A percentile compares a stretch with the other conserved stretches of the same genome.
These are phyloP conservation scores for Mus minutoides DNA, from an alignment of 2,797 vertebrate species.

Conservation along the genomic window DNA sequence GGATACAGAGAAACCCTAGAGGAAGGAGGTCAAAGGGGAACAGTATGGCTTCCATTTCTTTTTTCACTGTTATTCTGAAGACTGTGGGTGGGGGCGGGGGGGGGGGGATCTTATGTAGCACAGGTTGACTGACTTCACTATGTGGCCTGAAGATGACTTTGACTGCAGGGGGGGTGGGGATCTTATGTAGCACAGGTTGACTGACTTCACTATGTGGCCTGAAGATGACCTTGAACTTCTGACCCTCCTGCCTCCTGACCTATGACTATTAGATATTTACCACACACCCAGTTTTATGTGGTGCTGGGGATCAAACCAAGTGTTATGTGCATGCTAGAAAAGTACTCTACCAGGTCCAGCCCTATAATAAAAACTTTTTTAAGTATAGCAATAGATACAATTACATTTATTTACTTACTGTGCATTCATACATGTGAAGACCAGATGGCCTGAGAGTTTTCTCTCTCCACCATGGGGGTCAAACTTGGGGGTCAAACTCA, in stretches of 20 bases:
- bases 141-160: background rate
- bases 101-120: too few relatives aligned
- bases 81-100: too few relatives aligned
- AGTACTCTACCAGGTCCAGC: background rate
- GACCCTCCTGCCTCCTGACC: background rate
- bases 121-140: background rate
- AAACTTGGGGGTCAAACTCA: background rate
- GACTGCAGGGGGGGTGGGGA: background rate
- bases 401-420: background rate
- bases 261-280: background rate
- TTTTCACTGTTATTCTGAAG: too few relatives aligned
- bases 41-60: too few relatives aligned
- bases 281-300: background rate
- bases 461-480: background rate
- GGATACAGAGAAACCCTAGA: too few relatives aligned
- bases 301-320: background rate
- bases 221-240: background rate
- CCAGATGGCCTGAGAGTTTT: background rate
- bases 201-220: background rate
- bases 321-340: background rate
- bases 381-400: background rate
- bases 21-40: too few relatives aligned
- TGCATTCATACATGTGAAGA: background rate
- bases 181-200: background rate
- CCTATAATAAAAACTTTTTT: background rate